phyloP scores from a whole-genome alignment of 2,888 invertebrate genomes.

The Leucophenga montana region DNA sequence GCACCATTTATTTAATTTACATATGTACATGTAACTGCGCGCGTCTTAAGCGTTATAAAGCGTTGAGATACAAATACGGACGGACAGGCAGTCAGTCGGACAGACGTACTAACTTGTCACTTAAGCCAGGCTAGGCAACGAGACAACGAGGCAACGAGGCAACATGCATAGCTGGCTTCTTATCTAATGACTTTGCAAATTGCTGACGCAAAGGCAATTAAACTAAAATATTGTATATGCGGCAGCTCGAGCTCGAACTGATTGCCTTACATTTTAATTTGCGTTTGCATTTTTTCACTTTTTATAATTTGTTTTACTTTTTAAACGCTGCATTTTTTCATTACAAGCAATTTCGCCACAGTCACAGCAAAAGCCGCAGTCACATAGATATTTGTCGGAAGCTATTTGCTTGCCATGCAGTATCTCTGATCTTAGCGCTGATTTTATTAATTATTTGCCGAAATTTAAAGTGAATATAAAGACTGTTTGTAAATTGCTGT shows the following conservation, averaged over 20 bases:
- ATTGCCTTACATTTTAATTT: conserved; percentile 7
- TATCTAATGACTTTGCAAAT: conserved; percentile 20
- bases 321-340: neutral
- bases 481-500: neutral
- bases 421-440: neutral
- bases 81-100: neutral
- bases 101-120: neutral
- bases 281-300: conserved; percentile 3
- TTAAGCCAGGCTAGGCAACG: too few relatives aligned
- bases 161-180: neutral
- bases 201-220: conserved; percentile 11
- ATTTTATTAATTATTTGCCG: conserved; percentile 1
- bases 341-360: too few relatives aligned
- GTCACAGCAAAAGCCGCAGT: neutral
- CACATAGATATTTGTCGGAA: conserved; percentile 3
- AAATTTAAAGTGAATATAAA: neutral
- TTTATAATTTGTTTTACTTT: neutral
- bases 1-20: too few relatives aligned
- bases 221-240: neutral
- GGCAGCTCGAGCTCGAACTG: neutral
- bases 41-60: too few relatives aligned
- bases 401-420: neutral
- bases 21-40: too few relatives aligned
- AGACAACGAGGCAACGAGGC: neutral
- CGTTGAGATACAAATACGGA: neutral